Evolutionary conservation across 92 coral and sea anemone genomes (phyloP).

Genomic region (Porites cylindrica): DNA sequence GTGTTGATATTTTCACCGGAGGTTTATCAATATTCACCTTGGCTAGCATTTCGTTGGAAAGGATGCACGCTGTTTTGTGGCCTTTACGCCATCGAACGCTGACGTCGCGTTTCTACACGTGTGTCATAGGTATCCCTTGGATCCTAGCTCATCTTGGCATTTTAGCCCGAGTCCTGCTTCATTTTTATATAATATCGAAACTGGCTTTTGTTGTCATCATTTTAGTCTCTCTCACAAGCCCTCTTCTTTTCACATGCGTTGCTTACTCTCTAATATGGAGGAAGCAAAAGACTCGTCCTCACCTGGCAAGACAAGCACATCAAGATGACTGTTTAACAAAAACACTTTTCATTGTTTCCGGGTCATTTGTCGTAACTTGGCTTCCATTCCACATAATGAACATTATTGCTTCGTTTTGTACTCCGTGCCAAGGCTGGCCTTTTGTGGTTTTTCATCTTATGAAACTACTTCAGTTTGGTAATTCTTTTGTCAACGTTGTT

Average conservation of each 20-base stretch:
- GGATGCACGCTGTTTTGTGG: conserved; percentile 44
- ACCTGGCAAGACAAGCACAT: neutral
- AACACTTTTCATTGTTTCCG: conserved; percentile 5
- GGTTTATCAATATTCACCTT: conserved; percentile 32
- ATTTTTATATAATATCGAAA: conserved; percentile 2
- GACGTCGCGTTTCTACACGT: conserved; percentile 15
- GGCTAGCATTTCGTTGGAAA: conserved; percentile 34
- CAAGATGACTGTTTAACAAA: conserved; percentile 1
- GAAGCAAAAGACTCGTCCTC: conserved; percentile 3
- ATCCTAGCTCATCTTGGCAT: conserved; percentile 10
- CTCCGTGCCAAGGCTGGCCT: conserved; percentile 6
- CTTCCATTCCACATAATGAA: conserved; percentile 33
- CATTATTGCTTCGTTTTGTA: neutral
- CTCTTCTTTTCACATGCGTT: conserved; percentile 11
- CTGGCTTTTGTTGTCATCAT: neutral
- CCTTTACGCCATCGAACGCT: conserved; percentile 47
- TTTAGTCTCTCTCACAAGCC: neutral
- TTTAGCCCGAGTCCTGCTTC: conserved; percentile 4
- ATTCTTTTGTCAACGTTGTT: conserved; percentile 63
- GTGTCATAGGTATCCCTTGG: conserved; percentile 37
- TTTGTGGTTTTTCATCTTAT: conserved; percentile 21
- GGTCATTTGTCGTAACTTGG: conserved; percentile 18
- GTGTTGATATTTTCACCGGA: conserved; percentile 35
- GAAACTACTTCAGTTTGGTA: conserved; percentile 55
- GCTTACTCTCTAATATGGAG: conserved; percentile 34